Base-by-base conservation (phyloP, 2,888 invertebrate species). In the Drosophila pseudotalamancana region DNA sequence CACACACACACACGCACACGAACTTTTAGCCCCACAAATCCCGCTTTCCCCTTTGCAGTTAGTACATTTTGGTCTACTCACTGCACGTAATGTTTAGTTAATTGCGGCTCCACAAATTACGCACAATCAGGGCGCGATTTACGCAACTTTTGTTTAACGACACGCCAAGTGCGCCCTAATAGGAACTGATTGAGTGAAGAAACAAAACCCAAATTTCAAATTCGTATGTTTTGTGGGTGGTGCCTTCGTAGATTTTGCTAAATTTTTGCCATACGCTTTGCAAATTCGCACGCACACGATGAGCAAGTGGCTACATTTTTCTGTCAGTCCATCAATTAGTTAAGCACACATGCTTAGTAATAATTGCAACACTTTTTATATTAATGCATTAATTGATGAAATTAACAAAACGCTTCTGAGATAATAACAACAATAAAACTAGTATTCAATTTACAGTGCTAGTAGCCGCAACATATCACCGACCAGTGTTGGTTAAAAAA, bases 171-270 rank as follows among this genome's bases (percentile, higher is more conserved):
- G 61, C 65, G 59, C 50, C n/a, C n/a, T 81, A 74, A 76, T 83
- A 80, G 80, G 78, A 81, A 78, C 80, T 71, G 65, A 76, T 80
- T 77, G 51, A 61, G 46, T 45, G 69, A 37, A 57, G 29, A 40
- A 66, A 66, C 50, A 62, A 61, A 59, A 49, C 29, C 34, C 35
- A 48, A 57, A 49, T 55, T 27, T 51, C 54, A 27, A 48, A 39
- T 72, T 61, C 54, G 56, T 56, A 34, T 50, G 27, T 65, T 66
- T 70, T 66, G 61, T 70, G 62, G 69, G 62, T 72, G 68, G 70
- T 50, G 49, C 64, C 51, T 66, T 72, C 57, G 57, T 60, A 53
- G 40, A n/a, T 46, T 55, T 57, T 34, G 53, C 31, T 18, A 39
- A 37, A 32, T 43, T 72, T 61, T 67, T 76, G 72, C 76, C 60